Conservation (phyloP, 2,797 vertebrate species). For the Phrynocephalus forsythii region DNA sequence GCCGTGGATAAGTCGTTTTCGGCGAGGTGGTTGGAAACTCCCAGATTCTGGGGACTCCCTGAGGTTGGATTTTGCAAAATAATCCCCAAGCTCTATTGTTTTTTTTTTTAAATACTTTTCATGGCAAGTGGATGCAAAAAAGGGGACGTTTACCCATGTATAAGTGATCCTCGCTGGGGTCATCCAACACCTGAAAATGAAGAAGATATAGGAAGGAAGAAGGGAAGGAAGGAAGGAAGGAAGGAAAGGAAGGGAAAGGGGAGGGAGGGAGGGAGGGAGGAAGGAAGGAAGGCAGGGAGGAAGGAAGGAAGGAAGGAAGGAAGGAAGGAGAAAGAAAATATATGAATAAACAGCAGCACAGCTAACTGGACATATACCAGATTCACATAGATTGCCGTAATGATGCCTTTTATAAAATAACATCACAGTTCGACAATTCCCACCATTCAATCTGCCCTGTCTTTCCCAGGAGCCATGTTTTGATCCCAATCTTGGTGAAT, state of each 20-base stretch:
- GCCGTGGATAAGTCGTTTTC: no score
- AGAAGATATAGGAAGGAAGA: neutral
- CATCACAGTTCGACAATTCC: neutral
- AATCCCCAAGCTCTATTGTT: no score
- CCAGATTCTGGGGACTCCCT: no score
- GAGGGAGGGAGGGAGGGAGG: neutral
- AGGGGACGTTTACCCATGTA: conserved; percentile 92
- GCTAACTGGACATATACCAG: rapidly evolving
- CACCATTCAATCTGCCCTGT: no score
- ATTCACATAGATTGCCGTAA: neutral
- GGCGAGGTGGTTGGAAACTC: no score
- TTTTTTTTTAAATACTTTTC: neutral
- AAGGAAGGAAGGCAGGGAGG: no score
- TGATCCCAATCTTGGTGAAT: neutral
- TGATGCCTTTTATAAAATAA: neutral
- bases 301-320: neutral
- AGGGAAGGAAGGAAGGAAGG: neutral
- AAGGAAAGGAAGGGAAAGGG: neutral
- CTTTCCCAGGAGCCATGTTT: neutral
- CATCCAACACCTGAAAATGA: conserved; percentile 92
- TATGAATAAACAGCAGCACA: neutral
- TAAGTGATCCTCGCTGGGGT: conserved; percentile 97
- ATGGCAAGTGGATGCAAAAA: neutral
- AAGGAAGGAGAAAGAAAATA: neutral
- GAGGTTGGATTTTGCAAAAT: no score